Evolutionary conservation across 2,113 vertebrate genomes (phyloP).

Genomic region (Micromys minutus): DNA sequence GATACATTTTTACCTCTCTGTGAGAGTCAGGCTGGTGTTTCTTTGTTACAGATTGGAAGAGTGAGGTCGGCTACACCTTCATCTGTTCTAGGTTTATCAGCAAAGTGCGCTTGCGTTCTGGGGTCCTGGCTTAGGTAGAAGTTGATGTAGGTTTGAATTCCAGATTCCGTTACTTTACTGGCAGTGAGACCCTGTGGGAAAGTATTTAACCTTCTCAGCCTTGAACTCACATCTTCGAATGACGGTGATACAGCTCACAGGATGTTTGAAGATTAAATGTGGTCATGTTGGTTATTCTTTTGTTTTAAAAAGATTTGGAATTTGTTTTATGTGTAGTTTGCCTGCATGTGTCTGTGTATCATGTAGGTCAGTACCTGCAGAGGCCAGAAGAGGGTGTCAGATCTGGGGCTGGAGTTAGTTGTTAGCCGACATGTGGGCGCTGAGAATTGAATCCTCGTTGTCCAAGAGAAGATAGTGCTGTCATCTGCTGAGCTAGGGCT

Average conservation of each 20-base stretch:
- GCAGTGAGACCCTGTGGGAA: conserved; percentile 10
- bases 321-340: neutral
- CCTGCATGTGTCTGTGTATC: neutral
- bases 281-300: neutral
- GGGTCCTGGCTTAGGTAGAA: neutral
- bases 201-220: conserved; percentile 6
- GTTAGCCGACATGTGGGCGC: neutral
- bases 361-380: neutral
- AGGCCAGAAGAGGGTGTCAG: neutral
- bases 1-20: conserved; percentile 50
- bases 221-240: neutral
- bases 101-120: neutral
- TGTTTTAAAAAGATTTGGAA: neutral
- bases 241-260: neutral
- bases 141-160: conserved; percentile 28
- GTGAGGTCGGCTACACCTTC: neutral
- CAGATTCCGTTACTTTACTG: neutral
- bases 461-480: neutral
- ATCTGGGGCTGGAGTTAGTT: neutral
- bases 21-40: neutral
- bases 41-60: conserved; percentile 34
- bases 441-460: neutral
- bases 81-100: neutral
- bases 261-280: neutral
- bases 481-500: neutral